Conservation (phyloP, 2,888 invertebrate genomes). For the Eueremaeus valkanovi region DNA sequence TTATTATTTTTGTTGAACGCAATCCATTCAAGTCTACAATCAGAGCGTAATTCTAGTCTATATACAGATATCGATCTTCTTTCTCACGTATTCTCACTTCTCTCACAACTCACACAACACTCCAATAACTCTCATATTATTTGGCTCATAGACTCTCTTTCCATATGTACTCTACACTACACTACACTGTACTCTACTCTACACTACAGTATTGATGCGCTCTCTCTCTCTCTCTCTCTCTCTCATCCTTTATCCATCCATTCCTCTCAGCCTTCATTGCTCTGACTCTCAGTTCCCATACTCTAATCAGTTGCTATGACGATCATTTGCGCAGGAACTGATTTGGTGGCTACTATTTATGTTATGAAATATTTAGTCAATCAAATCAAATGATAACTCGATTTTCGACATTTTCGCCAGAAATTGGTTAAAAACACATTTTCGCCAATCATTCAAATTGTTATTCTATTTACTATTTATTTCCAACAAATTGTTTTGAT, state of each 20-base stretch:
- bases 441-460: background rate
- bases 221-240: slow-evolving; percentile 27
- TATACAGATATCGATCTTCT: slow-evolving; percentile 34
- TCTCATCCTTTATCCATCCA: background rate
- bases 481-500: slow-evolving; percentile 13
- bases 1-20: slow-evolving; percentile 33
- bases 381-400: background rate
- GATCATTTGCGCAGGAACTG: slow-evolving; percentile 20
- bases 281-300: background rate
- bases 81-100: slow-evolving; percentile 31
- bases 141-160: background rate
- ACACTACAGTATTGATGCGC: background rate
- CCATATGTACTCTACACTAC: background rate
- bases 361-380: background rate
- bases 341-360: slow-evolving; percentile 18
- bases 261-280: background rate
- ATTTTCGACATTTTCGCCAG: background rate
- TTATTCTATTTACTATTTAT: background rate
- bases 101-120: background rate
- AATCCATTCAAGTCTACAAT: slow-evolving; percentile 20
- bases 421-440: background rate
- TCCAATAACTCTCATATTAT: background rate
- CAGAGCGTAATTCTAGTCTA: slow-evolving; percentile 14
- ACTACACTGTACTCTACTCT: background rate
- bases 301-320: slow-evolving; percentile 27